Base-by-base conservation (phyloP, 1,140 invertebrate genomes). In the Brachystomella parvula region DNA sequence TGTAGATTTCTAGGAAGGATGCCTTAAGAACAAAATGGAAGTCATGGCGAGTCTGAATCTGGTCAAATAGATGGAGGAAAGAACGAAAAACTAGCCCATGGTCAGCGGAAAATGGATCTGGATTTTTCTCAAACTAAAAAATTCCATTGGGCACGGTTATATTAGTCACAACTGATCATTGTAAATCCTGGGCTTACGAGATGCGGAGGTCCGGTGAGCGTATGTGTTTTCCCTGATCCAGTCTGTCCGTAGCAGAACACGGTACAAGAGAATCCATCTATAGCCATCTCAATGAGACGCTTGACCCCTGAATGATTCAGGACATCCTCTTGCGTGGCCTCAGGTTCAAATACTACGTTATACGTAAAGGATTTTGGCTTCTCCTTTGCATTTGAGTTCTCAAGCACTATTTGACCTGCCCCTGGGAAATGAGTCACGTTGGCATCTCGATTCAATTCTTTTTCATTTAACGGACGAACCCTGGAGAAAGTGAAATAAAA, bases 201-300 rank as follows among this genome's bases (percentile, higher is more conserved):
- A 74, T 87, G 85, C 1, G 89, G 92, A 57, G 92, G 93, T 61
- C 94, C 94, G 0, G 93, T 95, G 53, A 98, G 83, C 0, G 94
- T 95, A 76, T 94, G 92, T 0, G 94, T 97, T 80, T 98, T 98
- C 15, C 94, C 94, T 75, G 90, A 93, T 26, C 94, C 94, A 0
- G 94, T 98, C 79, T 98, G 94, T 47, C 95, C 95, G 79, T 98
- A 98, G 75, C 95, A 96, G 77, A 95, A 91, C 12, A 86, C 86
- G 2, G 95, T 98, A 69, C 91, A 91, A 67, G 90, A 91, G 77
- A 95, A 97, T 0, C 92, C 92, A 74, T 93, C 90, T 2, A 94
- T 83, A 15, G 90, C 89, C 90, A 94, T 94, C 75, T 94, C 90
- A 63, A 95, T 86, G 15, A 96, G 84, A 32, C 88, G 82, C 75